Conservation (phyloP, 2,113 vertebrate genomes). For the Meleagris gallopavo region DNA sequence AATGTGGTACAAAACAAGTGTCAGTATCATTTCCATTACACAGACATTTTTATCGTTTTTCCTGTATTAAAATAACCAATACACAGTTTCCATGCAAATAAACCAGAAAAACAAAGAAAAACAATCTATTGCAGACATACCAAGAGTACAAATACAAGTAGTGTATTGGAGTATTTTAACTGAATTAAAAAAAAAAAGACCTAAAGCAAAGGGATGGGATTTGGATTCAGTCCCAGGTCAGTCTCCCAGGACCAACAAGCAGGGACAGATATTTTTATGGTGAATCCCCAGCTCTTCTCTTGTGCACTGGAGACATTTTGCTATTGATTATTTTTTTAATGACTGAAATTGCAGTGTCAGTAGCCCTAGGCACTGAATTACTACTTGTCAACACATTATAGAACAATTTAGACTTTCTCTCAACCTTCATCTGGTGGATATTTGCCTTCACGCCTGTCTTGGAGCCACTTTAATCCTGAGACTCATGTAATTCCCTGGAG, state of each 20-base stretch:
- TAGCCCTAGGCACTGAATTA: background rate
- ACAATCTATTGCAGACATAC: background rate
- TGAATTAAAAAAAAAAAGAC: background rate
- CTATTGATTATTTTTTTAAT: background rate
- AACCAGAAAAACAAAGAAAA: background rate
- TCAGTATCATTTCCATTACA: constrained; percentile 70
- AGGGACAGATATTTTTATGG: background rate
- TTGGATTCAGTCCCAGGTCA: background rate
- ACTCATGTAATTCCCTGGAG: background rate
- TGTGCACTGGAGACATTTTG: background rate
- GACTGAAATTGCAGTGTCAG: background rate
- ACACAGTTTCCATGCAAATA: constrained; percentile 12
- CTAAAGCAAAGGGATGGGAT: background rate
- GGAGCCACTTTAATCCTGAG: background rate
- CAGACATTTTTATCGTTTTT: constrained; percentile 29
- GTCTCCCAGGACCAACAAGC: background rate
- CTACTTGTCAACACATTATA: background rate
- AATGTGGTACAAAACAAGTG: constrained; percentile 79
- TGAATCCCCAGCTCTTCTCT: background rate
- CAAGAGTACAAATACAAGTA: background rate
- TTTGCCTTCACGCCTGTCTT: background rate
- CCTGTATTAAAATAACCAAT: constrained; percentile 32
- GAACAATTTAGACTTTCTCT: background rate
- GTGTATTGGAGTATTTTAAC: background rate
- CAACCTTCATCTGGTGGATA: background rate